These are phyloP conservation scores for Tiliqua scincoides DNA, from an alignment of 2,113 vertebrate genomes.

Conservation along the genomic window DNA sequence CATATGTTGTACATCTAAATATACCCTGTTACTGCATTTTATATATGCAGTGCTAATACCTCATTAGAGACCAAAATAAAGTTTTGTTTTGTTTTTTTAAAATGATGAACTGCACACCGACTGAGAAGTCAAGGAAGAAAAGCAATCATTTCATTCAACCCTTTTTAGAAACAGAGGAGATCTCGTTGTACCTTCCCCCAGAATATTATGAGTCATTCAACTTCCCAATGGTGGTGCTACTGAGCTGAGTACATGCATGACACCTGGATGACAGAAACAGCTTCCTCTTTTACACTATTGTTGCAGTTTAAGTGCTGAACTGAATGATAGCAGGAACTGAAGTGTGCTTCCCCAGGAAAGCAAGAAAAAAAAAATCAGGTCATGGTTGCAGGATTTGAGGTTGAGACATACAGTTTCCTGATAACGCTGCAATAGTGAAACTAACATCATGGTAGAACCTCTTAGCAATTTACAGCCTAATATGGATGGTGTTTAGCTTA, in stretches of 20 bases:
- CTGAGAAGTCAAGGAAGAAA: background rate
- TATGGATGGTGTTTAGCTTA: slow-evolving; percentile 16
- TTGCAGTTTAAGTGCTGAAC: slow-evolving; percentile 48
- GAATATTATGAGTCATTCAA: slow-evolving; percentile 47
- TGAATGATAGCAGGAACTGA: slow-evolving; percentile 43
- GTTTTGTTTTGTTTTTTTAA: too few species aligned
- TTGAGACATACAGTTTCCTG: background rate
- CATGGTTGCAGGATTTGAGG: slow-evolving; percentile 28
- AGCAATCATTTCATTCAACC: slow-evolving; percentile 6
- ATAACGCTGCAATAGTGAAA: slow-evolving; percentile 7
- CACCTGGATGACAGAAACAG: slow-evolving; percentile 52
- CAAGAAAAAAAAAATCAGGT: background rate
- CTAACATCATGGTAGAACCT: background rate
- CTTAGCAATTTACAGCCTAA: background rate
- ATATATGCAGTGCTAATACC: background rate
- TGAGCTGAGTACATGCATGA: slow-evolving; percentile 22
- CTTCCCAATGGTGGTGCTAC: slow-evolving; percentile 51
- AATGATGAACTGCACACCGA: background rate
- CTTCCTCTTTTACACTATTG: slow-evolving; percentile 66
- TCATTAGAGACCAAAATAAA: background rate
- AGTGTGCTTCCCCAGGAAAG: slow-evolving; percentile 50
- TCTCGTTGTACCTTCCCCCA: slow-evolving; percentile 27
- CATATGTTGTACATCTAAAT: background rate
- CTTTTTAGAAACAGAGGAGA: slow-evolving; percentile 48
- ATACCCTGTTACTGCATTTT: background rate